Conservation (phyloP, 2,113 vertebrate species). For the Pardalotus punctatus region DNA sequence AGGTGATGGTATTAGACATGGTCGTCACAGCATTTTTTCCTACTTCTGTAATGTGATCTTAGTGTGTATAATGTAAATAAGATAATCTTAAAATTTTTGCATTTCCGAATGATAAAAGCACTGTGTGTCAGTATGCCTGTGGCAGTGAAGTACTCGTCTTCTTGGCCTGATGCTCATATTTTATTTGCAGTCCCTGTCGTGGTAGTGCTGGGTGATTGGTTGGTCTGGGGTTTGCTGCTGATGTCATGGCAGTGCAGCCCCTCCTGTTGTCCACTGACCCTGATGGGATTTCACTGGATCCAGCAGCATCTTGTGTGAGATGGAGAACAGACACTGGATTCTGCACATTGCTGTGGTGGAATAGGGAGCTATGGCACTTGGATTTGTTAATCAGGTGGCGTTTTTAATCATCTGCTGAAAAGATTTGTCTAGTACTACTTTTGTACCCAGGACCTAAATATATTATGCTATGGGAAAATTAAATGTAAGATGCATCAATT, state of each 20-base stretch:
- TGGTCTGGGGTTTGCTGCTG: neutral
- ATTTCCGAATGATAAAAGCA: neutral
- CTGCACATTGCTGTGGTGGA: neutral
- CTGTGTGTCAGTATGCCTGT: neutral
- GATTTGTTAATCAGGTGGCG: neutral
- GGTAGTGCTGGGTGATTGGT: neutral
- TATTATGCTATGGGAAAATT: neutral
- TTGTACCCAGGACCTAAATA: neutral
- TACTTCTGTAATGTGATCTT: neutral
- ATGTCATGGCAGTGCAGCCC: neutral
- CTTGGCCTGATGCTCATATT: neutral
- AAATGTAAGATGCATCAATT: neutral
- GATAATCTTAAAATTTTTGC: neutral
- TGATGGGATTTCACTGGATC: neutral
- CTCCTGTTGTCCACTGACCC: neutral
- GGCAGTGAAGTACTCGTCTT: fast-evolving
- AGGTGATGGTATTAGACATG: neutral
- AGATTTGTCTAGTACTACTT: neutral
- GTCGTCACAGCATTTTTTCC: neutral
- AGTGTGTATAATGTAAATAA: neutral
- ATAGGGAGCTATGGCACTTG: neutral
- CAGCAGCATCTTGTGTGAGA: neutral
- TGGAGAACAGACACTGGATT: neutral
- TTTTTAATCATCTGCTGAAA: neutral
- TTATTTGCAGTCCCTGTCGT: neutral